Evolutionary conservation across 2,797 vertebrate species (phyloP), one percentile per base, ranked within the genome.

Genomic region (Buphagus erythrorhynchus): DNA sequence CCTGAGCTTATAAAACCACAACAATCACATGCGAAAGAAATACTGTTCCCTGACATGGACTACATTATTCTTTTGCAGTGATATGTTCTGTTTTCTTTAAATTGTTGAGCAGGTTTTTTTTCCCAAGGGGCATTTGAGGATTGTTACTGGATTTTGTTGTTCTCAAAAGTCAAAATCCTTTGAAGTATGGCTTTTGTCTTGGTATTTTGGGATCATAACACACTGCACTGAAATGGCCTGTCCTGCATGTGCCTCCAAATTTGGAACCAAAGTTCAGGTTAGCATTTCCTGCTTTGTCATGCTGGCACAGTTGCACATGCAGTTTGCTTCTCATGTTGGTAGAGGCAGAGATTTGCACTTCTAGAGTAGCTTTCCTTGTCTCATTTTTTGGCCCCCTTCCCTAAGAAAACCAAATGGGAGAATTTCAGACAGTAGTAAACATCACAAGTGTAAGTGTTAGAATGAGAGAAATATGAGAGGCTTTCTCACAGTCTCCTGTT

Each of bases 201-300:
- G 35, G 20, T 7, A 8, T 82, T 87, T 43, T 74, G 58, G 31
- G 45, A 33, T 79, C 61, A 58, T 65, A 83, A 94, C 62, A 26
- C 28, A 35, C 19, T 58, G 65, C 49, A 25, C n/a, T 83, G 78
- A 49, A 68, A 25, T 62, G 84, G 66, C 42, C 49, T 86, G 21
- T 90, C 63, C 85, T 72, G 40, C 62, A 10, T 7, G 26, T 80
- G 51, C 67, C 67, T 87, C 88, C 95, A 92, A 87, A 92, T 94
- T 94, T 94, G 94, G 86, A 95, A 65, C 78, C 75, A 43, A 68
- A 88, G 75, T 92, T 92, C 77, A 62, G 68, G 63, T 87, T 83
- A 77, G 54, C 8, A 11, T 72, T 93, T 95, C 89, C 72, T 96
- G 86, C 91, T 86, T 87, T 93, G 92, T 91, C 92, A 61, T 61